Evolutionary conservation across 2,888 invertebrate genomes (phyloP).

Genomic region (Labia minor): DNA sequence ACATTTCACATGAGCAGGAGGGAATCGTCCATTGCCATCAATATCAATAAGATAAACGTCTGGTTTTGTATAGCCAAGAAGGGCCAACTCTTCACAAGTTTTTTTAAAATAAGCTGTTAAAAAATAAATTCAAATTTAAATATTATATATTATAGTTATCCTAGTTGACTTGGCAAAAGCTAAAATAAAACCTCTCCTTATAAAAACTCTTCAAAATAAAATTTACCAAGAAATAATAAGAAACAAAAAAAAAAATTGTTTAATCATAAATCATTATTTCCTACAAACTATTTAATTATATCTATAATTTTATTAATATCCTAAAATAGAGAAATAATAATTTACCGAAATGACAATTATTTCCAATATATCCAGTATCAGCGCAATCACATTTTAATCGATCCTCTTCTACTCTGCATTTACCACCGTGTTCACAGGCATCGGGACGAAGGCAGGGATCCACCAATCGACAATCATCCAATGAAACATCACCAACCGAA

Average conservation of each 20-base stretch:
- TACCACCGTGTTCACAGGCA: constrained; percentile 85
- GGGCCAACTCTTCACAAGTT: constrained; percentile 83
- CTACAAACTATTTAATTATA: no score
- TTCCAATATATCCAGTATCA: constrained; percentile 82
- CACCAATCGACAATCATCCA: constrained; percentile 81
- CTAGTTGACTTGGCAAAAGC: neutral
- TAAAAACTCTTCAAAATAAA: neutral
- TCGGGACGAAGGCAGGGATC: constrained; percentile 82
- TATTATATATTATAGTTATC: no score
- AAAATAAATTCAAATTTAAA: constrained; percentile 25
- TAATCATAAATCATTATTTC: no score
- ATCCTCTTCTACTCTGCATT: constrained; percentile 81
- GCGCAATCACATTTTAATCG: constrained; percentile 81
- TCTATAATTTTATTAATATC: no score
- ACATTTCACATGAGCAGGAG: constrained; percentile 84
- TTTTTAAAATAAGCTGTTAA: constrained; percentile 72
- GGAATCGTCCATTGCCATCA: constrained; percentile 84
- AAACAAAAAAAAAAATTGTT: no score
- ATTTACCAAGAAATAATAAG: neutral
- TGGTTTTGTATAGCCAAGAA: constrained; percentile 77
- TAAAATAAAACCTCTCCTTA: neutral
- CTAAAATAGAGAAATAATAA: no score
- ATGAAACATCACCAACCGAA: constrained; percentile 76
- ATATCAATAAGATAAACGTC: constrained; percentile 89
- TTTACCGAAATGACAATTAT: constrained; percentile 80